Percentiles rank a stretch among this genome's conserved stretches.
These are phyloP conservation scores for Hedya salicella DNA, from an alignment of 2,888 invertebrate species.

Conservation along the genomic window DNA sequence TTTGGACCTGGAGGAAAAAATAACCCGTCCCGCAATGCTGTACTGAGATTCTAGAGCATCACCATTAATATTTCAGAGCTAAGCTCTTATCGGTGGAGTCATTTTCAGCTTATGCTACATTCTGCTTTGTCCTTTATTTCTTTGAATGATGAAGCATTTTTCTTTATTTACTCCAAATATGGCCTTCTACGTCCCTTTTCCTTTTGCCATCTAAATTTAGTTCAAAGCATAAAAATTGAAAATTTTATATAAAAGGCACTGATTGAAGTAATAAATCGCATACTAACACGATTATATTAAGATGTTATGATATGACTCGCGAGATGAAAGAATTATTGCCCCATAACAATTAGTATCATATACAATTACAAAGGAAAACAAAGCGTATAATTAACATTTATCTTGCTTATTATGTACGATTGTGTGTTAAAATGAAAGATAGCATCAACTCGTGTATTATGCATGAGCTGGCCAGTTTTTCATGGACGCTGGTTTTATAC, in stretches of 20 bases:
- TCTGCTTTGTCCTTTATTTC: no score
- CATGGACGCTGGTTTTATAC: slow-evolving; percentile 1
- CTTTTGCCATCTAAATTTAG: no score
- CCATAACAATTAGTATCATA: slow-evolving; percentile 26
- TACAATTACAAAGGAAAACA: slow-evolving; percentile 28
- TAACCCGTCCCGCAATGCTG: no score
- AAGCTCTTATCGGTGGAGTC: no score
- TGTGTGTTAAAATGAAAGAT: slow-evolving; percentile 42
- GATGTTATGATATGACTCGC: background rate
- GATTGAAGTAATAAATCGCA: background rate
- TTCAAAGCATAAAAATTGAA: no score
- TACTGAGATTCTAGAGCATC: no score
- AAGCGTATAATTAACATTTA: slow-evolving; percentile 39
- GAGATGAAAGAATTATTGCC: slow-evolving; percentile 24
- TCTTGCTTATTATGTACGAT: slow-evolving; percentile 41
- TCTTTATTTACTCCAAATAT: no score
- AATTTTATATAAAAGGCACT: background rate
- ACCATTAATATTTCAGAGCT: no score
- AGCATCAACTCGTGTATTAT: slow-evolving; percentile 31
- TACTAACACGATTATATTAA: slow-evolving; percentile 3
- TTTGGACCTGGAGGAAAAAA: no score
- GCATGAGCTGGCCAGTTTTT: slow-evolving; percentile 21
- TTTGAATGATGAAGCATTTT: no score
- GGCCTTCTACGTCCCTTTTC: no score
- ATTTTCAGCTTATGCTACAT: no score